These are phyloP conservation scores for Gasterosteus nipponicus DNA, from an alignment of 2,113 vertebrate genomes.

Conservation along the genomic window DNA sequence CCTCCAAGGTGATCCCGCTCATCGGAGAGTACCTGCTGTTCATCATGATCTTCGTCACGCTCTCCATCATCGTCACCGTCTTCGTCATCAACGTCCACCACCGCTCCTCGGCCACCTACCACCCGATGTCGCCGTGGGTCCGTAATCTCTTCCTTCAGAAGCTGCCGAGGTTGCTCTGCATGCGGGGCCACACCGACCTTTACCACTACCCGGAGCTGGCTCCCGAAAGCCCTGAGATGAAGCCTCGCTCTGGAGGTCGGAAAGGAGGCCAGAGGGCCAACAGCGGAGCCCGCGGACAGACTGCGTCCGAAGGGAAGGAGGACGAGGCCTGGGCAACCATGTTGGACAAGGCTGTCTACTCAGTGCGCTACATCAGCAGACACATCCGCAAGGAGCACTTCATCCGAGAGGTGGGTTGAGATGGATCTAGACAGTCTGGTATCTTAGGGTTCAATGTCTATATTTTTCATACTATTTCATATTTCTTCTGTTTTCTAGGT, in stretches of 20 bases:
- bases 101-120: conserved; percentile 93
- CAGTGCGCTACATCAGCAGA: conserved; percentile 93
- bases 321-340: conserved; percentile 88
- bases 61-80: conserved; percentile 95
- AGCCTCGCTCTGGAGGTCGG: conserved; percentile 70
- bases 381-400: conserved; percentile 96
- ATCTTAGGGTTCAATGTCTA: background rate
- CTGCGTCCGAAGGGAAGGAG: conserved; percentile 78
- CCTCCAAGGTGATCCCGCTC: conserved; percentile 96
- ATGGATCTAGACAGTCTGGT: background rate
- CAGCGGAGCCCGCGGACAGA: conserved; percentile 59
- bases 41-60: conserved; percentile 98
- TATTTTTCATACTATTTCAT: background rate
- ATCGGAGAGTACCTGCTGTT: conserved; percentile 96
- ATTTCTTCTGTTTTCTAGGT: conserved; percentile 79
- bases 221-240: conserved; percentile 76
- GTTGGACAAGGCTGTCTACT: conserved; percentile 91
- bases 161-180: conserved; percentile 89
- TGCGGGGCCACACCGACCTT: conserved; percentile 90
- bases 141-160: conserved; percentile 92
- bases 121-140: conserved; percentile 98
- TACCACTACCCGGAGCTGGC: conserved; percentile 86
- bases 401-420: conserved; percentile 86
- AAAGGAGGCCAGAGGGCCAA: conserved; percentile 58
- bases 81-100: conserved; percentile 98